A percentile compares a stretch with the other conserved stretches of the same genome.
These are phyloP conservation scores for Mareca strepera DNA, from an alignment of 2,797 vertebrate genomes.

Conservation along the genomic window DNA sequence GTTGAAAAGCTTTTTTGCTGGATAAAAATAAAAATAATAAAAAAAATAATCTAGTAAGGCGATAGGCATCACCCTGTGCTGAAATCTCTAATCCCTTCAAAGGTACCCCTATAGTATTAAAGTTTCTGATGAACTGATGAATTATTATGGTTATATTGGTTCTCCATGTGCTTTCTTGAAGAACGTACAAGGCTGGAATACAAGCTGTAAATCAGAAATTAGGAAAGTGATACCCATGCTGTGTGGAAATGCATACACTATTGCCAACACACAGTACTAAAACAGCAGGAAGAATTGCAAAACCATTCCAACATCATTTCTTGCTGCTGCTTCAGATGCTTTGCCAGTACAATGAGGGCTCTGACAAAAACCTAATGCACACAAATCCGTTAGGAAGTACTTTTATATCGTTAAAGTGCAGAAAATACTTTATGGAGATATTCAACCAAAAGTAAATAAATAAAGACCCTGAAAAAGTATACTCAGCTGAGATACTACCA, in stretches of 20 bases:
- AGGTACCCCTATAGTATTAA: background rate
- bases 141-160: background rate
- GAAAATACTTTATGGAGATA: background rate
- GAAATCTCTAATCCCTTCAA: background rate
- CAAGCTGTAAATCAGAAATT: background rate
- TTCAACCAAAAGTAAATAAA: background rate
- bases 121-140: background rate
- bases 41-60: background rate
- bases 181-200: background rate
- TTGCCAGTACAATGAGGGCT: background rate
- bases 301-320: background rate
- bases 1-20: background rate
- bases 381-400: background rate
- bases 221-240: background rate
- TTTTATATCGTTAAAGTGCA: background rate
- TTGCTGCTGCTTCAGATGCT: background rate
- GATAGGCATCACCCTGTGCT: background rate
- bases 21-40: background rate
- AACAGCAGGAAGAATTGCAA: background rate
- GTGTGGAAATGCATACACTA: background rate
- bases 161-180: background rate
- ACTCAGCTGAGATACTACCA: background rate
- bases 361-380: background rate
- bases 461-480: background rate
- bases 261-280: background rate